These are phyloP conservation scores for Paradoxurus hermaphroditus DNA, from an alignment of 2,113 vertebrate genomes.

Conservation along the genomic window DNA sequence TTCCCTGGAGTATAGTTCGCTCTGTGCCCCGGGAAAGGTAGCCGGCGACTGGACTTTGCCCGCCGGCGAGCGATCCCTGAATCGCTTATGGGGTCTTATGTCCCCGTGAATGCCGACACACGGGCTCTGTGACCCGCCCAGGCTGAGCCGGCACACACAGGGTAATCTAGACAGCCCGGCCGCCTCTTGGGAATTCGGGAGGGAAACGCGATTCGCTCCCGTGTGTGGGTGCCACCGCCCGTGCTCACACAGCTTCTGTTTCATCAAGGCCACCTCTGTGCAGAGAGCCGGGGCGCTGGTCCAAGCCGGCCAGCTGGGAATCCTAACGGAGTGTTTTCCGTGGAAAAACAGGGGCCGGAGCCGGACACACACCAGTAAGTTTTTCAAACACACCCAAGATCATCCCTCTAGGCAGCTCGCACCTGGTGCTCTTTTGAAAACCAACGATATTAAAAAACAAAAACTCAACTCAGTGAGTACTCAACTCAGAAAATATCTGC, in stretches of 20 bases:
- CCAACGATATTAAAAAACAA: neutral
- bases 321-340: neutral
- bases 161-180: neutral
- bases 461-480: neutral
- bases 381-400: neutral
- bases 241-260: neutral
- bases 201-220: neutral
- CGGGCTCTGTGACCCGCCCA: accelerated
- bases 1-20: conserved; percentile 12
- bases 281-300: neutral
- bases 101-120: neutral
- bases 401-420: neutral
- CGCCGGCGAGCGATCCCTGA: neutral
- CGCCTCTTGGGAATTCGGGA: neutral
- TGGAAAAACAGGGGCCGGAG: neutral
- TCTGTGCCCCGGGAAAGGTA: conserved; percentile 1
- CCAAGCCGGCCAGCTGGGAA: neutral
- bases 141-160: accelerated
- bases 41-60: conserved; percentile 19
- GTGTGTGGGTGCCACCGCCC: neutral
- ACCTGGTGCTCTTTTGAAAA: neutral
- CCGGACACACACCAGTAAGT: neutral
- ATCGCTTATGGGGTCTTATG: conserved; percentile 43
- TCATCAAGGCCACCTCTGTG: neutral
- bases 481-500: neutral